These are phyloP conservation scores for Agapetus fuscipes DNA, from an alignment of 2,888 invertebrate genomes.

Conservation along the genomic window DNA sequence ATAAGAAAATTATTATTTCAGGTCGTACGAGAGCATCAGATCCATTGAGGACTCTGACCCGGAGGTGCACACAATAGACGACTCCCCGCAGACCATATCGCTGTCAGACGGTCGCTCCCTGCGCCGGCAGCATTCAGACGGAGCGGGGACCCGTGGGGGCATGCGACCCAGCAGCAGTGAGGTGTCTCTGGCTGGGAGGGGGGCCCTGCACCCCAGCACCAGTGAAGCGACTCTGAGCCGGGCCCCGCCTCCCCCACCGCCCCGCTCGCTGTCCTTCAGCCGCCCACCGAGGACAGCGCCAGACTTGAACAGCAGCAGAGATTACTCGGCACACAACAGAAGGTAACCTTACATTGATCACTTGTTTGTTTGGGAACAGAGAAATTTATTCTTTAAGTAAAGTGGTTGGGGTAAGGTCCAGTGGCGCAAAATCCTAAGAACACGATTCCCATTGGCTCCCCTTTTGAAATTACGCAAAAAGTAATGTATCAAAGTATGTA, in stretches of 20 bases:
- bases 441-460: too few species aligned
- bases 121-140: slow-evolving; percentile 19
- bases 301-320: slow-evolving; percentile 15
- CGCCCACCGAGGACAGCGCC: slow-evolving; percentile 25
- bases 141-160: slow-evolving; percentile 7
- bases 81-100: slow-evolving; percentile 7
- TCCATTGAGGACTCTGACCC: slow-evolving; percentile 25
- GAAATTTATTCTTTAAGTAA: background rate
- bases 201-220: slow-evolving; percentile 33
- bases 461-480: too few species aligned
- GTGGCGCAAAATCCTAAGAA: too few species aligned
- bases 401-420: too few species aligned
- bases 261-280: slow-evolving; percentile 40
- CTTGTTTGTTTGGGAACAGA: background rate
- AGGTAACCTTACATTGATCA: too few species aligned
- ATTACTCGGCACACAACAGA: slow-evolving; percentile 27
- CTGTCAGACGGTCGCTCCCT: slow-evolving; percentile 5
- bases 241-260: slow-evolving; percentile 28
- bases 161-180: background rate
- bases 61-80: slow-evolving; percentile 15
- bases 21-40: slow-evolving; percentile 38
- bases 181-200: slow-evolving; percentile 2
- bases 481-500: too few species aligned
- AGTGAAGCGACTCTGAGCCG: slow-evolving; percentile 37
- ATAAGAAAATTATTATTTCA: slow-evolving; percentile 24